Conservation (phyloP, 2,888 invertebrate genomes). For the Harpagoxenus sublaevis region DNA sequence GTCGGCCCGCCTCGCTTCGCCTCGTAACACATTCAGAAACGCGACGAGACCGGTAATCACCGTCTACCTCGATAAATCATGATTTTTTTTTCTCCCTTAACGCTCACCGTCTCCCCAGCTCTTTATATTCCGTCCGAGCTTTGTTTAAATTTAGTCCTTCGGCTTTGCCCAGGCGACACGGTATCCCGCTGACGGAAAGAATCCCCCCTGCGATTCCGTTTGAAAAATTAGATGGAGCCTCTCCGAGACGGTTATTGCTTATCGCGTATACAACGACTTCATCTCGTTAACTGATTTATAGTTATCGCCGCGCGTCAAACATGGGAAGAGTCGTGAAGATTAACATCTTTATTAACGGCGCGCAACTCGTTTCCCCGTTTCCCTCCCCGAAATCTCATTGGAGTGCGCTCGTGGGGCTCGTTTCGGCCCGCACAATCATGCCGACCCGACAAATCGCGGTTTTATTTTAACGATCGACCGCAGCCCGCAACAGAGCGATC, state of each 20-base stretch:
- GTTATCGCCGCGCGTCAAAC: constrained; percentile 26
- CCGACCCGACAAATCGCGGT: constrained; percentile 67
- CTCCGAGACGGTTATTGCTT: background rate
- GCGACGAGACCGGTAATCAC: constrained; percentile 69
- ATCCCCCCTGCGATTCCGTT: constrained; percentile 8
- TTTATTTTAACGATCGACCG: constrained; percentile 75
- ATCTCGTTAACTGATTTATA: constrained; percentile 47
- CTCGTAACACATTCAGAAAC: constrained; percentile 55
- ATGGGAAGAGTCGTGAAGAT: constrained; percentile 14
- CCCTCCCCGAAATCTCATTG: constrained; percentile 40
- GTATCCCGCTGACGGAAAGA: constrained; percentile 24
- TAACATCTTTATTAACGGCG: constrained; percentile 51
- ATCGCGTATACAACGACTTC: constrained; percentile 27
- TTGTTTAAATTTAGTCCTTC: constrained; percentile 45
- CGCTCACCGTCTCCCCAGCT: constrained; percentile 41
- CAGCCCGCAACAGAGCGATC: constrained; percentile 77
- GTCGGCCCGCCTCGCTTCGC: constrained; percentile 34
- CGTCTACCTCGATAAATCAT: constrained; percentile 68
- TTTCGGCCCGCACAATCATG: constrained; percentile 55
- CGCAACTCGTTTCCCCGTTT: constrained; percentile 34
- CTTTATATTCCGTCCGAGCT: constrained; percentile 46
- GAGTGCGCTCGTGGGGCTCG: constrained; percentile 53
- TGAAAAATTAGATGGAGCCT: constrained; percentile 27
- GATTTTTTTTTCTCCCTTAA: constrained; percentile 57
- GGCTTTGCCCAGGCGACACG: background rate